Conservation (phyloP, 37 sponge, comb jelly and placozoan species). For the Agelas oroides region DNA sequence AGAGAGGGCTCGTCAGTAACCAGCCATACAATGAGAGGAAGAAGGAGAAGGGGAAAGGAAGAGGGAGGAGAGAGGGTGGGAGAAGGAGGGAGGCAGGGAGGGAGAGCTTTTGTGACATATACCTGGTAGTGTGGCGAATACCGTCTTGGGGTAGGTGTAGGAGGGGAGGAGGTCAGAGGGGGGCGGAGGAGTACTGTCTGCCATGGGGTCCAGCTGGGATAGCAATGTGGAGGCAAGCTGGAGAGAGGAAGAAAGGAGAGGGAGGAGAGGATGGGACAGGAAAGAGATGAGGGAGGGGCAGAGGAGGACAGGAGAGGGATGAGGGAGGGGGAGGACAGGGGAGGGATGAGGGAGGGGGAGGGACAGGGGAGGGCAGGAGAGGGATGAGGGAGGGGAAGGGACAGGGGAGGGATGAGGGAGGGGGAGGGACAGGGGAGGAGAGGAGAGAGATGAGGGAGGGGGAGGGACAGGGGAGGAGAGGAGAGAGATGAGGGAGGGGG, state of each 20-base stretch:
- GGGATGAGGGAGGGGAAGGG: background rate
- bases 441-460: background rate
- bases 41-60: too few species aligned
- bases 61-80: too few species aligned
- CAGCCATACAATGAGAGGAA: too few species aligned
- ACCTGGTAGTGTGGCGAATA: constrained; percentile 43
- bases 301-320: background rate
- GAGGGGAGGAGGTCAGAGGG: constrained; percentile 21
- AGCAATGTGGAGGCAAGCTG: constrained; percentile 53
- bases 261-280: background rate
- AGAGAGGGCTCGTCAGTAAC: too few species aligned
- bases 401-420: constrained; percentile 14
- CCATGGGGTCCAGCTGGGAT: constrained; percentile 54
- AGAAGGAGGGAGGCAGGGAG: background rate
- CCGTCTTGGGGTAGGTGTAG: constrained; percentile 32
- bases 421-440: too few species aligned
- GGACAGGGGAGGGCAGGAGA: too few species aligned
- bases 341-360: too few species aligned
- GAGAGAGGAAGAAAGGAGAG: constrained; percentile 24
- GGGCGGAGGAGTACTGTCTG: constrained; percentile 3
- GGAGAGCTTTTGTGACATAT: too few species aligned
- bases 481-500: too few species aligned
- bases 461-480: too few species aligned
- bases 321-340: too few species aligned
- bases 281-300: background rate